These are phyloP conservation scores for Petrocephalus microphthalmus DNA, from an alignment of 2,113 vertebrate genomes.

Conservation along the genomic window DNA sequence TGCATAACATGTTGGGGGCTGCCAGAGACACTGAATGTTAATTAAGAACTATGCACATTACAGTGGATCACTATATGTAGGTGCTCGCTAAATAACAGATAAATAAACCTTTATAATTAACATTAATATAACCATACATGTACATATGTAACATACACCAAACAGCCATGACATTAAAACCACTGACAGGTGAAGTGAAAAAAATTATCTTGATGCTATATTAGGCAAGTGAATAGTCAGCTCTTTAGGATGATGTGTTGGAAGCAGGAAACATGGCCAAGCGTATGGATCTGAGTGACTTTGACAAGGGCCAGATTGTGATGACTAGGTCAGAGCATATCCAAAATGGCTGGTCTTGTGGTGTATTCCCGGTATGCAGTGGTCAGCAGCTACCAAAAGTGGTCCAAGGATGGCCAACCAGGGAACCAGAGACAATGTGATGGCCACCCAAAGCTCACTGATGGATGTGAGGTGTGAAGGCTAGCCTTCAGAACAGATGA, in stretches of 20 bases:
- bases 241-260: background rate
- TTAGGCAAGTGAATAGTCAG: background rate
- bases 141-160: background rate
- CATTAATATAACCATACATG: background rate
- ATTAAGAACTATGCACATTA: background rate
- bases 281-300: too few species aligned
- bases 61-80: background rate
- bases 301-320: background rate
- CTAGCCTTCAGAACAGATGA: background rate
- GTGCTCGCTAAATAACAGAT: background rate
- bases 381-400: background rate
- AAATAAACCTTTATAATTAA: background rate
- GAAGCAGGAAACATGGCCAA: background rate
- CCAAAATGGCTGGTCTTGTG: background rate
- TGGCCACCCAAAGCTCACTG: background rate
- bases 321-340: background rate
- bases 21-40: constrained; percentile 3
- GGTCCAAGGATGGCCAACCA: background rate
- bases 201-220: background rate
- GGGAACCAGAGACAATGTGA: background rate
- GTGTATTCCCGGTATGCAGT: background rate
- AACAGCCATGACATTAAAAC: background rate
- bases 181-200: background rate
- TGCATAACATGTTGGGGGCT: background rate
- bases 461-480: background rate